These are phyloP conservation scores for Craterocephalus amniculus DNA, from an alignment of 2,797 vertebrate genomes.

Conservation along the genomic window DNA sequence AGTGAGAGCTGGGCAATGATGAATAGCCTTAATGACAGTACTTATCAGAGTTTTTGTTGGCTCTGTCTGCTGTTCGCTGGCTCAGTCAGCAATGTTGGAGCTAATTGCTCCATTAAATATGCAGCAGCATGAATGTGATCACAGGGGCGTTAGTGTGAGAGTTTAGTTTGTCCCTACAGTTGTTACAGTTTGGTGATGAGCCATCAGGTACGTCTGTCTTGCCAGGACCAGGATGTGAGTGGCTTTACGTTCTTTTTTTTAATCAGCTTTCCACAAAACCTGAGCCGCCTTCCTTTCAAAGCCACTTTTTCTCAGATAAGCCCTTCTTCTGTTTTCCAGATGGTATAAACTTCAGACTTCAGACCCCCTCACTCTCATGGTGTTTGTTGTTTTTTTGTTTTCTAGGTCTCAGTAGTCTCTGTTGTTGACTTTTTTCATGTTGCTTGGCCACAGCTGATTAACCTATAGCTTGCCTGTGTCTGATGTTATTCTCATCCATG, in stretches of 20 bases:
- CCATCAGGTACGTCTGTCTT: conserved; percentile 19
- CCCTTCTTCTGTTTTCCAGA: neutral
- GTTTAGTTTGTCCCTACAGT: conserved; percentile 50
- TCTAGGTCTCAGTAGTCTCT: conserved; percentile 20
- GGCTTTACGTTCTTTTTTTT: conserved; percentile 1
- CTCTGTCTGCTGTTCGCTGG: conserved; percentile 43
- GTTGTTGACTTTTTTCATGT: conserved; percentile 13
- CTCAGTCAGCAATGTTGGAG: conserved; percentile 44
- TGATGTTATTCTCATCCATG: conserved; percentile 8
- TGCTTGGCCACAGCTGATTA: conserved; percentile 15
- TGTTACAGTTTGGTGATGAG: conserved; percentile 30
- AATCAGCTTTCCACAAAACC: neutral
- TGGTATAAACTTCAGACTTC: neutral
- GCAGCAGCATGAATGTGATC: conserved; percentile 45
- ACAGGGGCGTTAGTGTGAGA: conserved; percentile 33
- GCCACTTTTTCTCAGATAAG: neutral
- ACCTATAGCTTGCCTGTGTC: neutral
- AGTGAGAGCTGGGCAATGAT: conserved; percentile 41
- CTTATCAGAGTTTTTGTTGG: conserved; percentile 68
- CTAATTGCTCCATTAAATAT: conserved; percentile 69
- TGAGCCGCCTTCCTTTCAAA: neutral
- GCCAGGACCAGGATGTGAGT: conserved; percentile 6
- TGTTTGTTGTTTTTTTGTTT: neutral
- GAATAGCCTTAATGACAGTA: conserved; percentile 62
- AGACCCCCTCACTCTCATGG: neutral